A percentile compares a stretch with the other conserved stretches of the same genome.
Conservation (phyloP, 2,797 vertebrate species). For the Argya squamiceps region DNA sequence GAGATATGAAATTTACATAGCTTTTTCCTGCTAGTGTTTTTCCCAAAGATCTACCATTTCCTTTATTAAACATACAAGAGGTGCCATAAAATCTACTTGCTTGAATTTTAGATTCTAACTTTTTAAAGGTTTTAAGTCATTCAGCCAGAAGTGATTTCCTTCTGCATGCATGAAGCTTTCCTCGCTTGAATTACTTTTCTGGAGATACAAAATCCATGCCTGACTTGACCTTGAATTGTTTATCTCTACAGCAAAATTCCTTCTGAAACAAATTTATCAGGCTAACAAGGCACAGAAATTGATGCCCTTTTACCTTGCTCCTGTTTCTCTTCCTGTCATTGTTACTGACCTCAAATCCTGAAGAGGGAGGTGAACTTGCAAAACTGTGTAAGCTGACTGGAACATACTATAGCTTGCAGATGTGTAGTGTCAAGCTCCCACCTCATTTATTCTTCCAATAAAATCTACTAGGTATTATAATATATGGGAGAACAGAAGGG, state of each 20-base stretch:
- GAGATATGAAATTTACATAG: neutral
- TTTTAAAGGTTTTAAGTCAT: constrained; percentile 34
- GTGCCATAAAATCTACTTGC: neutral
- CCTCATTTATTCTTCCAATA: neutral
- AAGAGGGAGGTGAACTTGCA: neutral
- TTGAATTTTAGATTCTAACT: constrained; percentile 18
- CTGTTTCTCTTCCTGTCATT: neutral
- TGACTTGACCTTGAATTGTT: constrained; percentile 4
- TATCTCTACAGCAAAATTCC: neutral
- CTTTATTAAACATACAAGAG: constrained; percentile 12
- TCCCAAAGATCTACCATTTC: neutral
- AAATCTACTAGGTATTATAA: neutral
- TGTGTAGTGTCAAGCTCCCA: neutral
- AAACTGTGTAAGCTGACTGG: neutral
- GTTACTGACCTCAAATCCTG: neutral
- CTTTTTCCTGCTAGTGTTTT: neutral
- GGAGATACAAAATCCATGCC: neutral
- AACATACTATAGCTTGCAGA: neutral
- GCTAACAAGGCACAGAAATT: neutral
- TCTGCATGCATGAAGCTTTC: neutral
- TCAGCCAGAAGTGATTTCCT: neutral
- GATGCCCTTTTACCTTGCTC: neutral
- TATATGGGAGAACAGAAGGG: neutral
- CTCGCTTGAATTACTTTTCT: neutral
- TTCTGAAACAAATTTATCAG: neutral